Evolutionary conservation across 1,140 invertebrate species (phyloP), one percentile per base, ranked within the genome.

Genomic region (Chrysopa pallens): DNA sequence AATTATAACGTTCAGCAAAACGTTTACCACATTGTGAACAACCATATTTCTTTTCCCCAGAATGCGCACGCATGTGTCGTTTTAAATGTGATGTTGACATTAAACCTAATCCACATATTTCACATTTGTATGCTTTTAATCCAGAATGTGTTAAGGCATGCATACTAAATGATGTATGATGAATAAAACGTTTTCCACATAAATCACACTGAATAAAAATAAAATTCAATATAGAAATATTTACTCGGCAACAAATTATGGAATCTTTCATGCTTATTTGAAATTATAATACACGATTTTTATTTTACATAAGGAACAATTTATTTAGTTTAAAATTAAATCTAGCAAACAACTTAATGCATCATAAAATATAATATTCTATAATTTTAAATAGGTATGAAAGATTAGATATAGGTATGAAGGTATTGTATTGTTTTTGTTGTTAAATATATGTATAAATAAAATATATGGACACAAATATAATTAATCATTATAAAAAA

Each of bases 141-240:
- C 72, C 70, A 31, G 70, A 70, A 57, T 78, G 74, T 35, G 70
- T 70, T 48, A 75, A 56, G 55, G 66, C 69, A 56, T 78, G 75
- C 65, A 76, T 74, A 52, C 74, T 74, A 57, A 75, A 76, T 9
- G 74, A 77, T 35, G 74, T 75, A 48, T 76, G 75, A 63, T 78
- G 74, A 43, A 76, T 62, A 57, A 78, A 79, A 42, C 72, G 68
- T 61, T 78, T 78, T 29, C 73, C 74, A 63, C 76, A 80, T 39
- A 72, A 50, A 52, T 77, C 73, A 54, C 76, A 79, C 61, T 72
- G 61, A n/a, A n/a, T 43, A 55, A 59, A 35, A 47, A 47, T 29
- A 39, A 49, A 50, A 53, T 50, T 39, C 52, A 48, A 46, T 39
- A 9, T 43, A 39, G n/a, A 35, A 29, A 14, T 13, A 23, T 35